Evolutionary conservation across 1,140 invertebrate genomes (phyloP).

Genomic region (Drosophila bipectinata): DNA sequence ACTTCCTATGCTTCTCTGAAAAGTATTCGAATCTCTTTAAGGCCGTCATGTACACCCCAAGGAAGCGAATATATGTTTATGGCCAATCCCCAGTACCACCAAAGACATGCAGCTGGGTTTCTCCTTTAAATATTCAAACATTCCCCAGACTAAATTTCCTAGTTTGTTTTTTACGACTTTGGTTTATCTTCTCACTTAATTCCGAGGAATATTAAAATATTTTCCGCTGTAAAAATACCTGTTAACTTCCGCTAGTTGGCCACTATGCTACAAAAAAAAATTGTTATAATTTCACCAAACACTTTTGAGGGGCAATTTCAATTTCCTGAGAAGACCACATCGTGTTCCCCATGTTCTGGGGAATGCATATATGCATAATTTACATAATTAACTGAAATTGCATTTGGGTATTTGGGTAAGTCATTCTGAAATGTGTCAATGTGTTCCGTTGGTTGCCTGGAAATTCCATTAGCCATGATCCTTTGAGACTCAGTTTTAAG

Average conservation of each 20-base stretch:
- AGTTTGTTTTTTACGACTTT: conserved; percentile 18
- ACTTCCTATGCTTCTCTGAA: not conserved
- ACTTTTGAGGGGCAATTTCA: conserved; percentile 5
- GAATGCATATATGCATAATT: conserved; percentile 12
- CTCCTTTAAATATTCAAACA: not conserved
- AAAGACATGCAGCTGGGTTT: not conserved
- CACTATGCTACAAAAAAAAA: conserved; percentile 4
- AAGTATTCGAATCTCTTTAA: conserved; percentile 1
- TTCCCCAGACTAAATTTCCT: not conserved
- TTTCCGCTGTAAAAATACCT: conserved; percentile 30
- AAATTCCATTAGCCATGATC: not conserved
- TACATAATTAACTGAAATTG: conserved; percentile 1
- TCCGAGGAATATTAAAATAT: conserved; percentile 29
- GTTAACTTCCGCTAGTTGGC: conserved; percentile 12
- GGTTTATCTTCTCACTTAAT: conserved; percentile 34
- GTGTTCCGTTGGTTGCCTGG: not conserved
- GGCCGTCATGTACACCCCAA: not conserved
- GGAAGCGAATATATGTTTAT: conserved; percentile 21
- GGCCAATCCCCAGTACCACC: not conserved
- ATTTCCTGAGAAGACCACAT: conserved; percentile 7
- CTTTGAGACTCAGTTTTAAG: conserved; percentile 3
- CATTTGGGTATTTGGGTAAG: not conserved
- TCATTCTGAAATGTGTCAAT: not conserved
- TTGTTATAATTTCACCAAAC: not conserved
- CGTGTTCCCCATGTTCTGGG: not conserved